Evolutionary conservation across 2,888 invertebrate species (phyloP).

Genomic region (Nysson spinosus): DNA sequence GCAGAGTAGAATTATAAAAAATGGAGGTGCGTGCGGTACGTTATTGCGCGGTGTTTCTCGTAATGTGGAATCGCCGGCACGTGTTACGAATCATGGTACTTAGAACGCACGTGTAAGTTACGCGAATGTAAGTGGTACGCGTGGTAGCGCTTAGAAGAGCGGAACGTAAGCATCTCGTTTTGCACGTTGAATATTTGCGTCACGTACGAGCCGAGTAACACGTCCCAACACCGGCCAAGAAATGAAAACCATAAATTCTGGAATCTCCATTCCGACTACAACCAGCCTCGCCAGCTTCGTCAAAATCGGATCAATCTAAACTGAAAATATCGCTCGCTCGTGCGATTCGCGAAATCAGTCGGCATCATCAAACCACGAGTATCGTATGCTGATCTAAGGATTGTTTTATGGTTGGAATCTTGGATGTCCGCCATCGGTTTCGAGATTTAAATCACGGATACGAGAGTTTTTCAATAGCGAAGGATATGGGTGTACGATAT

Average conservation of each 20-base stretch:
- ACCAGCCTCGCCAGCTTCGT: slow-evolving; percentile 34
- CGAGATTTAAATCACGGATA: no score
- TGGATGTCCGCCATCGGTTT: no score
- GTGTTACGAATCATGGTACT: no score
- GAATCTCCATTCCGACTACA: slow-evolving; percentile 49
- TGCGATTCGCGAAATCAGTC: background rate
- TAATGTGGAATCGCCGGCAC: slow-evolving; percentile 25
- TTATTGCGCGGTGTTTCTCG: slow-evolving; percentile 14
- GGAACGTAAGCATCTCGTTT: slow-evolving; percentile 9
- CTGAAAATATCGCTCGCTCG: background rate
- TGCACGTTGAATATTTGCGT: slow-evolving; percentile 56
- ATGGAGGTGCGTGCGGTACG: slow-evolving; percentile 17
- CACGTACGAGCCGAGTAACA: slow-evolving; percentile 58
- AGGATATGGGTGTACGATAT: no score
- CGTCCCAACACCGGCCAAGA: slow-evolving; percentile 56
- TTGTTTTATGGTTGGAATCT: no score
- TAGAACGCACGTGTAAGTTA: no score
- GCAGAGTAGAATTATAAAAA: no score
- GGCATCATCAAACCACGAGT: background rate
- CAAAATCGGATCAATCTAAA: slow-evolving; percentile 53
- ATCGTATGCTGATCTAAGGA: background rate
- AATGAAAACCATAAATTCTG: slow-evolving; percentile 68
- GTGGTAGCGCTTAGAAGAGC: no score
- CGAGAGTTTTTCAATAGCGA: no score
- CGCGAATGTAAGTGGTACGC: no score